A percentile compares a stretch with the other conserved stretches of the same genome.
Evolutionary conservation across 2,888 invertebrate genomes (phyloP).

Genomic region (Drosophila conformis): DNA sequence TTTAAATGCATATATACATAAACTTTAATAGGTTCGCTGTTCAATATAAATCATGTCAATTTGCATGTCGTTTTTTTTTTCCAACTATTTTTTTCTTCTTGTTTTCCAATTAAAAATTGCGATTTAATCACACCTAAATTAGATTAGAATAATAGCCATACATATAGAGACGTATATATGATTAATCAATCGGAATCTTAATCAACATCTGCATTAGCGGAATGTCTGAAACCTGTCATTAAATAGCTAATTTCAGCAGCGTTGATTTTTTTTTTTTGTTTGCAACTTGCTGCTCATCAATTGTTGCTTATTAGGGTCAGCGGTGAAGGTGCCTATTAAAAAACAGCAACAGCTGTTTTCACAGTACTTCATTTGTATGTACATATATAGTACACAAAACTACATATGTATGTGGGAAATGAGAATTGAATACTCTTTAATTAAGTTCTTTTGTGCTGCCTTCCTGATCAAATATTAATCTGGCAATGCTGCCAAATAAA

Average conservation of each 20-base stretch:
- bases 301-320: conserved; percentile 34
- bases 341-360: conserved; percentile 26
- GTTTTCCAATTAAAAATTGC: conserved; percentile 22
- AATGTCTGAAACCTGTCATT: conserved; percentile 10
- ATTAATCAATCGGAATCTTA: conserved; percentile 11
- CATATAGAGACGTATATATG: neutral
- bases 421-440: neutral
- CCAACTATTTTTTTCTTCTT: neutral
- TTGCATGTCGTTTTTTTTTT: conserved; percentile 8
- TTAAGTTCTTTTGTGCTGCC: neutral
- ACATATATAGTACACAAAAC: neutral
- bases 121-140: conserved; percentile 35
- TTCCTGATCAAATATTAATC: neutral
- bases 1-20: neutral
- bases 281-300: conserved; percentile 30
- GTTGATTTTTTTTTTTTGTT: neutral
- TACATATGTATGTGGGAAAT: neutral
- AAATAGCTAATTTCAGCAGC: neutral
- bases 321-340: conserved; percentile 11
- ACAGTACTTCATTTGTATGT: neutral
- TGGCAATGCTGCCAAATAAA: conserved; percentile 6
- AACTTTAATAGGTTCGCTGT: conserved; percentile 39
- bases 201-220: conserved; percentile 16
- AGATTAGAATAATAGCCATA: conserved; percentile 2
- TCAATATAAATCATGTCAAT: conserved; percentile 37